Evolutionary conservation across 2,888 invertebrate species (phyloP).

Genomic region (Plagodis dolabraria): DNA sequence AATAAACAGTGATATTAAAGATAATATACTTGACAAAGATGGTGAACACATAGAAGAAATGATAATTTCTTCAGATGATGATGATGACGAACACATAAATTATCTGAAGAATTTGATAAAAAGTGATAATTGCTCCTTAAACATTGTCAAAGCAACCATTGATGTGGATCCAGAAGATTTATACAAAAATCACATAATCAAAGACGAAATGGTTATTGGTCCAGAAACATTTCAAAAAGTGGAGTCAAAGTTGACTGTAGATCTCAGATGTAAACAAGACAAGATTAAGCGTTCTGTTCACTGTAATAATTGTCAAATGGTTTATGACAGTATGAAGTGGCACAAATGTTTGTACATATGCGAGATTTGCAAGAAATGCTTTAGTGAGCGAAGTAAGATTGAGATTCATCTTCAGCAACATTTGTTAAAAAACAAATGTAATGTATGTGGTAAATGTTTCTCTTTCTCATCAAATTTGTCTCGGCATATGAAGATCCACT

Average conservation of each 20-base stretch:
- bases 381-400: neutral
- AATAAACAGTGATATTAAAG: too few species aligned
- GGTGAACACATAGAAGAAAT: too few species aligned
- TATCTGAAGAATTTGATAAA: too few species aligned
- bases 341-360: neutral
- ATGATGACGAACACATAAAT: too few species aligned
- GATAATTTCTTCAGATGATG: too few species aligned
- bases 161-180: neutral
- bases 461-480: neutral
- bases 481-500: slow-evolving; percentile 7
- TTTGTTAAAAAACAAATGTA: neutral
- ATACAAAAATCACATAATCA: slow-evolving; percentile 7
- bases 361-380: slow-evolving; percentile 1
- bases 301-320: neutral
- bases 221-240: slow-evolving; percentile 1
- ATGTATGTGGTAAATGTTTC: slow-evolving; percentile 1
- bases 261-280: too few species aligned
- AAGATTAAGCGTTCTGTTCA: too few species aligned
- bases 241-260: too few species aligned
- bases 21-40: too few species aligned
- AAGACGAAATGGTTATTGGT: slow-evolving; percentile 12
- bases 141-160: too few species aligned
- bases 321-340: neutral
- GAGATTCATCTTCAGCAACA: neutral
- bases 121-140: too few species aligned